Base-by-base conservation (phyloP, 1,140 invertebrate genomes). In the Calliopsis andreniformis region DNA sequence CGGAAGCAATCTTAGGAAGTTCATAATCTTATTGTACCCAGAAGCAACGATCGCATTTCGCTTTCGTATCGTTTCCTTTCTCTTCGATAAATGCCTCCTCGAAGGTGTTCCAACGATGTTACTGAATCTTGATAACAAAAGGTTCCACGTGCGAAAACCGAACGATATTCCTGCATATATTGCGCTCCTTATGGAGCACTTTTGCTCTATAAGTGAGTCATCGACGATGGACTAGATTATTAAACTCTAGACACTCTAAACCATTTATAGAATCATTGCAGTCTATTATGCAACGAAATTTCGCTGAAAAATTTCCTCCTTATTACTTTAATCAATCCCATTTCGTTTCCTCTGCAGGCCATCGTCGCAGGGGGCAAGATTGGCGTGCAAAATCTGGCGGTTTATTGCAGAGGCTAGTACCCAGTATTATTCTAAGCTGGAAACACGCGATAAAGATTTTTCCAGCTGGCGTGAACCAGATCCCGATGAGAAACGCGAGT, bases 391-490 rank as follows among this genome's bases (percentile, higher is more conserved):
- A 72, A 64, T 64, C 35, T n/a, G 25, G 49, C 35, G 43, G 66
- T 79, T 79, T 62, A 80, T 61, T 55, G 49, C 32, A 16, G 23
- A 4, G 23, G 35, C 62, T 70, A 64, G 32, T 61, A 51, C 16
- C 12, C 55, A 16, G 23, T 20, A 32, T n/a, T 23, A 45, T 20
- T 28, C 16, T 20, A 39, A 78, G 71, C 47, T 53, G 69, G 35
- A 59, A 68, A 79, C 49, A 61, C 20, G 51, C 20, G 69, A 80
- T 80, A 80, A 81, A 80, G 49, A 66, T 80, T 80, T 80, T 80
- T 80, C 16, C 51, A 32, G 32, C 2, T 10, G 42, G n/a, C 23
- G 1, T n/a, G 14, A n/a, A 20, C 18, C 23, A 53, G 51, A 4
- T 1, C 18, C 42, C 71, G 49, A 77, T 63, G 77, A 53, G 67